Evolutionary conservation across 1,140 invertebrate genomes (phyloP).

Genomic region (Pentalonia nigronervosa): DNA sequence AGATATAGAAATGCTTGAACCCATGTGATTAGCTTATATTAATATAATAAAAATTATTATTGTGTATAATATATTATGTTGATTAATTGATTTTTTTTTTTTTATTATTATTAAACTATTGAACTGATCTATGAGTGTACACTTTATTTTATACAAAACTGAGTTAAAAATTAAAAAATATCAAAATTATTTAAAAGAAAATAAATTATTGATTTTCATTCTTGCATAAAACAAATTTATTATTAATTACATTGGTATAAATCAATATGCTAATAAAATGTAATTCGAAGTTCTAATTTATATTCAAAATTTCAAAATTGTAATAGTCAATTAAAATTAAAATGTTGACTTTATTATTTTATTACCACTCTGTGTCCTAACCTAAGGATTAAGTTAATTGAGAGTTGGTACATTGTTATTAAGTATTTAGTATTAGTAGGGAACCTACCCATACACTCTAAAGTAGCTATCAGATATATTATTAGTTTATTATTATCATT

Average conservation of each 20-base stretch:
- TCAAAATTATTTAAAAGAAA: not conserved
- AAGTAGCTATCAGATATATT: no score
- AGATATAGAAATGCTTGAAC: constrained; percentile 71
- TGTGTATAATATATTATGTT: not conserved
- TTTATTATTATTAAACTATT: not conserved
- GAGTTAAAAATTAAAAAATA: not conserved
- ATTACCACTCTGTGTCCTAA: no score
- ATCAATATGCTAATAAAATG: not conserved
- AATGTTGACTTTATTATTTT: no score
- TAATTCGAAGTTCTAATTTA: not conserved
- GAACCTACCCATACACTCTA: no score
- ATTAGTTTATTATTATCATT: no score
- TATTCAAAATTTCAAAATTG: not conserved
- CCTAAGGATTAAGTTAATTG: no score
- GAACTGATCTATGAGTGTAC: not conserved
- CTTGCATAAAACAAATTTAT: not conserved
- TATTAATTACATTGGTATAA: not conserved
- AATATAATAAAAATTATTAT: not conserved
- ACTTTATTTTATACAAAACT: not conserved
- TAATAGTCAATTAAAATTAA: no score
- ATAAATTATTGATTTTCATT: not conserved
- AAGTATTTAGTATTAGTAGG: no score
- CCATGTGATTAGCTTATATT: constrained; percentile 22
- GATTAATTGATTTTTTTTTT: not conserved
- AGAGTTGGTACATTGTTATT: no score